Base-by-base conservation (phyloP, 2,888 invertebrate genomes). In the Campaea margaritaria region DNA sequence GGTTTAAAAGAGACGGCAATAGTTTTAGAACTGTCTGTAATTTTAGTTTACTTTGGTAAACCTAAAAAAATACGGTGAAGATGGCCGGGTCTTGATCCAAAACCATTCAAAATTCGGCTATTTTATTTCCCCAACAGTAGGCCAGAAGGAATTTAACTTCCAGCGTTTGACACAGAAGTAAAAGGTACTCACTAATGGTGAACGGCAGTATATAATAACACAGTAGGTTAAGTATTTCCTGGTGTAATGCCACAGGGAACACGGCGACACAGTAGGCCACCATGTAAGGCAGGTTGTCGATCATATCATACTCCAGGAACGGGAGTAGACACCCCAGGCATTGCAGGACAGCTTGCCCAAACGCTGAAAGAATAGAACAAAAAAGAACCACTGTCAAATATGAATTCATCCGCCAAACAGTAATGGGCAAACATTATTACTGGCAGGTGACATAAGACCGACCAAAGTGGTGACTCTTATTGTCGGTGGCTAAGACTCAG, bases 121-220 rank as follows among this genome's bases (percentile, higher is more conserved):
- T 21, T 21, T 21, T n/a, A n/a, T n/a, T n/a, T n/a, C n/a, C n/a
- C n/a, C n/a, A n/a, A n/a, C n/a, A n/a, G n/a, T n/a, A n/a, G n/a
- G n/a, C n/a, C n/a, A n/a, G n/a, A n/a, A n/a, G n/a, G n/a, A n/a
- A n/a, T n/a, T n/a, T n/a, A n/a, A n/a, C n/a, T n/a, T n/a, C n/a
- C n/a, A 27, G 27, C 27, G 27, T 7, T n/a, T n/a, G n/a, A n/a
- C 27, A 27, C 27, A 27, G 31, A 21, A 10, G 31, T n/a, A n/a
- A n/a, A 31, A 31, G 31, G 48, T 64, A 94, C 96, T 94, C 89
- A 97, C 98, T 95, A 77, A 99, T 96, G 16, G 98, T 98, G 87
- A 99, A 99, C 0, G 99, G 99, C 74, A 99, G 93, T 75, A 99
- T 96, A 83, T 98, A 98, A 83, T 97, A 99, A 85, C 99, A 99